A percentile compares a stretch with the other conserved stretches of the same genome.
phyloP scores from a whole-genome alignment of 92 coral and sea anemone genomes.

The Parazoanthus atlanticus region DNA sequence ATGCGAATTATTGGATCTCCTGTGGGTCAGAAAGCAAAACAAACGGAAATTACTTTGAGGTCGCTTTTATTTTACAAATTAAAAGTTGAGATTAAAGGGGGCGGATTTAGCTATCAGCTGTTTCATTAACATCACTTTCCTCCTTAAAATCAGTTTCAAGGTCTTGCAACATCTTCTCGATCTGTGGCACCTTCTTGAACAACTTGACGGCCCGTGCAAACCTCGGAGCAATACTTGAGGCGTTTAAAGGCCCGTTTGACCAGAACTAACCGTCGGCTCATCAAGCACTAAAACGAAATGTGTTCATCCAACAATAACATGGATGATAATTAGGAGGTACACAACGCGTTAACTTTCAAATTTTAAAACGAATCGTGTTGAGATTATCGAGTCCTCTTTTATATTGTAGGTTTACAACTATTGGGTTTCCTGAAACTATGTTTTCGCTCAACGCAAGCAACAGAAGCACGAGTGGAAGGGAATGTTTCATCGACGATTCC shows the following conservation, averaged over 20 bases:
- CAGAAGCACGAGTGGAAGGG: neutral
- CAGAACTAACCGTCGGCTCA: neutral
- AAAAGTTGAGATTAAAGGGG: neutral
- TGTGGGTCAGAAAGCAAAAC: constrained; percentile 20
- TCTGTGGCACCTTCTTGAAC: neutral
- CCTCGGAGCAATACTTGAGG: no score
- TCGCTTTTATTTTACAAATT: constrained; percentile 3
- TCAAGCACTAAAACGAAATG: neutral
- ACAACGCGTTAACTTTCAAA: neutral
- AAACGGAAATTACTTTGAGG: constrained; percentile 17
- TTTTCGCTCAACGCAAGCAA: constrained; percentile 3
- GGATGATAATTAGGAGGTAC: neutral
- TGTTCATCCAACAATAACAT: neutral
- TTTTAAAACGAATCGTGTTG: neutral
- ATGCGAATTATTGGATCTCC: constrained; percentile 15
- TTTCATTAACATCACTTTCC: neutral
- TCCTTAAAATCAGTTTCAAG: neutral
- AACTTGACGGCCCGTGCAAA: no score
- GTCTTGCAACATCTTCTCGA: neutral
- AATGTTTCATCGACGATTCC: constrained; percentile 30
- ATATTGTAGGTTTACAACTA: neutral
- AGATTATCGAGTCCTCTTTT: neutral
- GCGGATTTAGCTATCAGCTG: neutral
- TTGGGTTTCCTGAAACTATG: neutral
- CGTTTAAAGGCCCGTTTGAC: no score